phyloP scores from a whole-genome alignment of 2,113 vertebrate genomes.

The Halcyon malimbica region DNA sequence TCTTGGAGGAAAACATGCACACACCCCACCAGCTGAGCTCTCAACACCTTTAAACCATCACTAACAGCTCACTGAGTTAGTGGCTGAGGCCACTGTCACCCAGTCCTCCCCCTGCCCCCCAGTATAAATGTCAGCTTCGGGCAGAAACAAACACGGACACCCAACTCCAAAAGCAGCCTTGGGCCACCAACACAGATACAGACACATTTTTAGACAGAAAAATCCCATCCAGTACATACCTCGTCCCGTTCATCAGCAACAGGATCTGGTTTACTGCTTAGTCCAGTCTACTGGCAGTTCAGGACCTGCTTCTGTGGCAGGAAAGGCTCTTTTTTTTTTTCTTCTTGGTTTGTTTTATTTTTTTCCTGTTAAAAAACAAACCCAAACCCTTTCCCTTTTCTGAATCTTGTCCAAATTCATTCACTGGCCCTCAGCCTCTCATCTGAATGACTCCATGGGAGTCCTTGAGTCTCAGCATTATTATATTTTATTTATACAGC shows the following conservation, averaged over 20 bases:
- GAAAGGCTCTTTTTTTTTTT: neutral
- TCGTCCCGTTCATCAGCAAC: neutral
- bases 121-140: neutral
- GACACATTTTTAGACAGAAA: neutral
- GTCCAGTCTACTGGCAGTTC: neutral
- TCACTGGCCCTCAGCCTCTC: neutral
- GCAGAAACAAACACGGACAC: neutral
- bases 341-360: neutral
- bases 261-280: neutral
- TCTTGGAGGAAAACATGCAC: neutral
- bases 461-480: constrained; percentile 18
- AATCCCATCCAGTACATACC: neutral
- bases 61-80: neutral
- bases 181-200: neutral
- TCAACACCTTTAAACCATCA: neutral
- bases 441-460: neutral
- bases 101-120: too few species aligned
- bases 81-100: neutral
- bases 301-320: neutral
- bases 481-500: constrained; percentile 28
- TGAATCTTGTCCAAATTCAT: neutral
- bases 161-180: neutral
- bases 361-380: neutral
- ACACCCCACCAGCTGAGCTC: neutral
- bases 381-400: neutral